Conservation (phyloP, 2,797 vertebrate species). For the Chrosomus eos region DNA sequence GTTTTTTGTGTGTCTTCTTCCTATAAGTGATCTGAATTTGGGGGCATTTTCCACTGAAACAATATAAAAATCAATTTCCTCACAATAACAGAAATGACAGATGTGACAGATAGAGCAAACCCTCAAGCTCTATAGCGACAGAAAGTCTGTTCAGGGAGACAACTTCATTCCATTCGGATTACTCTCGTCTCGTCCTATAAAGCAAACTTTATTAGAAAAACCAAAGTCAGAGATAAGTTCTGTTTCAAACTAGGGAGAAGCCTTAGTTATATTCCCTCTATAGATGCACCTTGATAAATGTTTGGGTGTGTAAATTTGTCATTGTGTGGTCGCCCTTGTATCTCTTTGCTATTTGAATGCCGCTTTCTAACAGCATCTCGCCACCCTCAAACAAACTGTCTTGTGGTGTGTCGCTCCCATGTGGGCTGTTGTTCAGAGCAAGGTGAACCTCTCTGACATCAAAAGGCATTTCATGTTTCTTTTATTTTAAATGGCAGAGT, state of each 20-base stretch:
- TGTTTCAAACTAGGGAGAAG: conserved; percentile 20
- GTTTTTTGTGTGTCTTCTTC: conserved; percentile 18
- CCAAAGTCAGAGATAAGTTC: conserved; percentile 45
- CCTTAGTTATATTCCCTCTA: neutral
- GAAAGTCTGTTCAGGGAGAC: conserved; percentile 33
- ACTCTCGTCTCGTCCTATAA: conserved; percentile 39
- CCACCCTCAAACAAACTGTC: conserved; percentile 54
- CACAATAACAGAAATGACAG: conserved; percentile 49
- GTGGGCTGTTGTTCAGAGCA: conserved; percentile 59
- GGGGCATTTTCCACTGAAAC: conserved; percentile 43
- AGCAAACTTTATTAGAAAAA: conserved; percentile 52
- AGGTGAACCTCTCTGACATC: conserved; percentile 73
- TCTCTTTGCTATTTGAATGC: conserved; percentile 43
- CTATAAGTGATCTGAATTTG: conserved; percentile 38
- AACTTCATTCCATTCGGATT: conserved; percentile 46
- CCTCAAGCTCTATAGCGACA: conserved; percentile 22
- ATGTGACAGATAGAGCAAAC: conserved; percentile 34
- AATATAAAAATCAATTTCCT: conserved; percentile 51
- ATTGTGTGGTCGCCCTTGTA: conserved; percentile 51
- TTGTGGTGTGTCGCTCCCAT: conserved; percentile 51
- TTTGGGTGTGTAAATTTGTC: conserved; percentile 23
- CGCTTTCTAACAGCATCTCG: neutral
- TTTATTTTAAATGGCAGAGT: conserved; percentile 76
- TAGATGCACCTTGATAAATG: conserved; percentile 37
- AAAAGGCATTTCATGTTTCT: conserved; percentile 75